Evolutionary conservation across 2,113 vertebrate genomes (phyloP).

Genomic region (Heterocephalus glaber): DNA sequence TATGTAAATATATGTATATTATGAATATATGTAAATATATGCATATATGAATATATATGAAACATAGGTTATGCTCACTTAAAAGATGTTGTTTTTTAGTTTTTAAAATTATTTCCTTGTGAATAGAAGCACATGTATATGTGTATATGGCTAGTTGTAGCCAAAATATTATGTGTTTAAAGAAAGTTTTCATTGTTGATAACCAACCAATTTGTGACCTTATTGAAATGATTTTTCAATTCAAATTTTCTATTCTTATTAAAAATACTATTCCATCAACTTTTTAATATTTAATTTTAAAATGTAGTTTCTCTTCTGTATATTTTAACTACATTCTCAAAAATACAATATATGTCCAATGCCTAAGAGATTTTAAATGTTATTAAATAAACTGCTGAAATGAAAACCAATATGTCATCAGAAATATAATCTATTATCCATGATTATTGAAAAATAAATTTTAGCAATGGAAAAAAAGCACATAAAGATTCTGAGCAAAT

Average conservation of each 20-base stretch:
- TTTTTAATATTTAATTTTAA: slow-evolving; percentile 10
- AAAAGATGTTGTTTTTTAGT: background rate
- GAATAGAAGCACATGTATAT: too few relatives aligned
- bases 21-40: too few relatives aligned
- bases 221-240: background rate
- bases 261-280: background rate
- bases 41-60: background rate
- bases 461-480: background rate
- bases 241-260: background rate
- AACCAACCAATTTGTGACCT: background rate
- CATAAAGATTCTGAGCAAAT: background rate
- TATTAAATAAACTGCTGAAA: background rate
- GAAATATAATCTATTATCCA: background rate
- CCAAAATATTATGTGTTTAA: background rate
- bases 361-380: background rate
- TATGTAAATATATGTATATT: too few relatives aligned
- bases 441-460: background rate
- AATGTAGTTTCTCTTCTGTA: background rate
- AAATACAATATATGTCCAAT: background rate
- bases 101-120: background rate
- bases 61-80: background rate
- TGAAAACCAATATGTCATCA: background rate
- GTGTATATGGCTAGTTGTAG: background rate
- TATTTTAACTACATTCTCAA: background rate
- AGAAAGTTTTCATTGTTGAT: background rate